phyloP scores from a whole-genome alignment of 2,888 invertebrate species.

The Myopa tessellatipennis region DNA sequence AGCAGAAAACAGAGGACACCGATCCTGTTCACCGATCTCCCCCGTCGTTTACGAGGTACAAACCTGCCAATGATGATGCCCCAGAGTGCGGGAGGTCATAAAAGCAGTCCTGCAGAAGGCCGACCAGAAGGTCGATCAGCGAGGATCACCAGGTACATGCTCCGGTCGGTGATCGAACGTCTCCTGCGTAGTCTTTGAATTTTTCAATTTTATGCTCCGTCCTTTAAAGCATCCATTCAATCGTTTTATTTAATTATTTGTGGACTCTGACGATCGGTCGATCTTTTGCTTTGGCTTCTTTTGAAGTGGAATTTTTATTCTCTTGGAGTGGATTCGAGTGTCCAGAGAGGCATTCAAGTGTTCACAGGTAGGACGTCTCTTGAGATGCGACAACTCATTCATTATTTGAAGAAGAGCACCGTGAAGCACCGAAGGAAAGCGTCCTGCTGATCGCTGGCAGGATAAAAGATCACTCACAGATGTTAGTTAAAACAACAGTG shows the following conservation, averaged over 20 bases:
- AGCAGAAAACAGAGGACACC: slow-evolving; percentile 49
- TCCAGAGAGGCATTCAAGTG: slow-evolving; percentile 53
- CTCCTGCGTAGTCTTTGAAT: slow-evolving; percentile 50
- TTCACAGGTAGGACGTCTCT: slow-evolving; percentile 46
- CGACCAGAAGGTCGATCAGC: slow-evolving; percentile 54
- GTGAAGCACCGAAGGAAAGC: too few relatives aligned
- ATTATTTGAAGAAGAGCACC: too few relatives aligned
- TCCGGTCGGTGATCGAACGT: slow-evolving; percentile 37
- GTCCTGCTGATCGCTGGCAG: neutral
- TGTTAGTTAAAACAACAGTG: neutral
- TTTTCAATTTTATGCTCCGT: slow-evolving; percentile 15
- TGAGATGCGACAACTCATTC: slow-evolving; percentile 35
- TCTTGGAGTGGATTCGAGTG: slow-evolving; percentile 46
- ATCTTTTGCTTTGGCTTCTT: neutral
- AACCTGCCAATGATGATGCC: slow-evolving; percentile 42
- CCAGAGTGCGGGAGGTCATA: too few relatives aligned
- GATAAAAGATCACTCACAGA: neutral
- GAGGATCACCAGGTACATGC: slow-evolving; percentile 44
- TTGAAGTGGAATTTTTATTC: slow-evolving; percentile 54
- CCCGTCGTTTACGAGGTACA: slow-evolving; percentile 35
- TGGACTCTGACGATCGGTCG: neutral
- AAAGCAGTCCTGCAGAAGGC: slow-evolving; percentile 59
- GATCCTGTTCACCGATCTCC: slow-evolving; percentile 40
- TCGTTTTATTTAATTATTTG: neutral
- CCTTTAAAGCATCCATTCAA: neutral